phyloP scores from a whole-genome alignment of 2,797 vertebrate genomes.

The Typhlichthys subterraneus region DNA sequence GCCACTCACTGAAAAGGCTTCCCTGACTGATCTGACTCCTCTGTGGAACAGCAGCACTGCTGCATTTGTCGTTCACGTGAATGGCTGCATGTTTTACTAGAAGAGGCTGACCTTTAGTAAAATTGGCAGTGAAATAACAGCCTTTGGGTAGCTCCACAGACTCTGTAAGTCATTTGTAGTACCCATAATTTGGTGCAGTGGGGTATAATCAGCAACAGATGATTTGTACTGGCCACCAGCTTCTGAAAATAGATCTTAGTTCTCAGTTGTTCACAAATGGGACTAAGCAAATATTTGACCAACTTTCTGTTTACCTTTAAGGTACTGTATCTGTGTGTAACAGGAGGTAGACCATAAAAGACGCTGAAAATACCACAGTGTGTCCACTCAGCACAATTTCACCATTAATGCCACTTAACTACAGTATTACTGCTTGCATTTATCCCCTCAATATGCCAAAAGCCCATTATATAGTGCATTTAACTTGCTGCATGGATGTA shows the following conservation, averaged over 20 bases:
- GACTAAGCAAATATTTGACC: constrained; percentile 82
- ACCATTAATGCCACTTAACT: constrained; percentile 69
- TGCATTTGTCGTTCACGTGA: constrained; percentile 61
- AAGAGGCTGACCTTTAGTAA: constrained; percentile 83
- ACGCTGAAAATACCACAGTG: constrained; percentile 74
- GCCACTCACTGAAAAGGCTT: neutral
- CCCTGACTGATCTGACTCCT: constrained; percentile 49
- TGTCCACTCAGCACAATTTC: constrained; percentile 66
- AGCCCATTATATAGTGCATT: constrained; percentile 52
- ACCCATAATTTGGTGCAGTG: constrained; percentile 84
- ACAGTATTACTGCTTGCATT: constrained; percentile 48
- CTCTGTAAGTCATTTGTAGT: constrained; percentile 85
- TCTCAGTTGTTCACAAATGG: constrained; percentile 80
- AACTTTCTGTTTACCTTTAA: constrained; percentile 82
- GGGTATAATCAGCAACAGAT: constrained; percentile 85
- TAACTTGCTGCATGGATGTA: constrained; percentile 39
- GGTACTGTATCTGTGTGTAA: constrained; percentile 54
- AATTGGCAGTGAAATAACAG: constrained; percentile 85
- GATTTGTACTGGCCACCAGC: constrained; percentile 82
- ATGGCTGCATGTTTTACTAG: constrained; percentile 75
- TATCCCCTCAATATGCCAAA: constrained; percentile 55
- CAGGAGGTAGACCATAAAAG: constrained; percentile 76
- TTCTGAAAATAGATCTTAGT: constrained; percentile 82
- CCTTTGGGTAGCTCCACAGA: constrained; percentile 78
- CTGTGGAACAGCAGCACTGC: constrained; percentile 47